phyloP scores from a whole-genome alignment of 64 coral and sea anemone genomes.

The Cladopsammia gracilis region DNA sequence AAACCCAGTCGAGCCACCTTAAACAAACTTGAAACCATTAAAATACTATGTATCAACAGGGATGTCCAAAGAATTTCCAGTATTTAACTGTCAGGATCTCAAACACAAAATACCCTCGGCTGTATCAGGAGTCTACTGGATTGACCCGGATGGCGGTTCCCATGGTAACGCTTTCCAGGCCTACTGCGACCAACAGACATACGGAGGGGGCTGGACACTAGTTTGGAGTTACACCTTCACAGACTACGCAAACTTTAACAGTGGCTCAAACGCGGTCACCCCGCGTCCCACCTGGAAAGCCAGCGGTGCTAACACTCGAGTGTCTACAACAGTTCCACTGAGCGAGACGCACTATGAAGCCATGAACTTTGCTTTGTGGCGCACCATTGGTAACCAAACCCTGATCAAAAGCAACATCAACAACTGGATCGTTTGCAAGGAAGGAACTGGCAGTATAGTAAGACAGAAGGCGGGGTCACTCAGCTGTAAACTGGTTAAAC shows the following conservation, averaged over 20 bases:
- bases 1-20: no score
- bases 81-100: constrained; percentile 5
- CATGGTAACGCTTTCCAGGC: constrained; percentile 29
- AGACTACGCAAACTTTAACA: constrained; percentile 65
- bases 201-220: constrained; percentile 83
- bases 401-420: constrained; percentile 75
- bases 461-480: background rate
- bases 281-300: constrained; percentile 61
- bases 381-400: constrained; percentile 35
- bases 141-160: constrained; percentile 38
- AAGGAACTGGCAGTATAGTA: constrained; percentile 29
- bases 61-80: background rate
- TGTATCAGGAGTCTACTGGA: constrained; percentile 51
- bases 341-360: constrained; percentile 51
- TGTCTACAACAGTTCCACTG: constrained; percentile 56
- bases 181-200: constrained; percentile 69
- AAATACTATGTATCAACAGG: background rate
- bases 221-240: constrained; percentile 84
- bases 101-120: background rate
- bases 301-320: background rate
- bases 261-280: constrained; percentile 51
- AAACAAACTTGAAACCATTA: background rate
- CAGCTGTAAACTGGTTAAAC: constrained; percentile 44
- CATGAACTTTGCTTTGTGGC: constrained; percentile 65
- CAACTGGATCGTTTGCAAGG: constrained; percentile 73